A percentile compares a stretch with the other conserved stretches of the same genome.
Evolutionary conservation across 2,888 invertebrate species (phyloP).

Genomic region (Troilus luridus): DNA sequence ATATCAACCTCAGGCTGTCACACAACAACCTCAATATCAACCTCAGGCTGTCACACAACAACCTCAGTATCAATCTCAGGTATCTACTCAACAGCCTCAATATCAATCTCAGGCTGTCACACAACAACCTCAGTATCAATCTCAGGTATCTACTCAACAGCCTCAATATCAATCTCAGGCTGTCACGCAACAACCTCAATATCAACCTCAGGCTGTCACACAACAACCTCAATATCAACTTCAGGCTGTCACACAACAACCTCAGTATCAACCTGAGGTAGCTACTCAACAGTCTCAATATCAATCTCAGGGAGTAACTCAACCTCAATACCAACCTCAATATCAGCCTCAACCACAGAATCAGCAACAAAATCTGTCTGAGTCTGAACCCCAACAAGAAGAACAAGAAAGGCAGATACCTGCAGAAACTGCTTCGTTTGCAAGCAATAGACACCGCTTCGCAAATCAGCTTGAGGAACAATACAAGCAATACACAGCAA

Average conservation of each 20-base stretch:
- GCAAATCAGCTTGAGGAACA: constrained; percentile 67
- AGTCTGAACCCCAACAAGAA: constrained; percentile 5
- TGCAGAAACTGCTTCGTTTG: constrained; percentile 84
- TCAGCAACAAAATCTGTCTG: background rate
- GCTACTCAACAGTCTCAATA: constrained; percentile 25
- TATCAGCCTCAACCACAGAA: constrained; percentile 9
- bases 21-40: background rate
- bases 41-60: background rate
- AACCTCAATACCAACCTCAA: constrained; percentile 8
- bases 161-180: background rate
- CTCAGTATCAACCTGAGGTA: background rate
- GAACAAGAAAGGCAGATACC: constrained; percentile 77
- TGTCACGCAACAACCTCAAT: background rate
- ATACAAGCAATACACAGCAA: constrained; percentile 54
- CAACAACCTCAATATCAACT: background rate
- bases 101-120: constrained; percentile 40
- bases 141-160: background rate
- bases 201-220: background rate
- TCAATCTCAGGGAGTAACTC: constrained; percentile 36
- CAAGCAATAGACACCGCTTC: constrained; percentile 68
- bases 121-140: background rate
- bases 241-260: background rate
- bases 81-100: constrained; percentile 18
- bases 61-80: background rate
- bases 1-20: background rate